Base-by-base conservation (phyloP, 2,888 invertebrate species). In the Drosophila pegasa region DNA sequence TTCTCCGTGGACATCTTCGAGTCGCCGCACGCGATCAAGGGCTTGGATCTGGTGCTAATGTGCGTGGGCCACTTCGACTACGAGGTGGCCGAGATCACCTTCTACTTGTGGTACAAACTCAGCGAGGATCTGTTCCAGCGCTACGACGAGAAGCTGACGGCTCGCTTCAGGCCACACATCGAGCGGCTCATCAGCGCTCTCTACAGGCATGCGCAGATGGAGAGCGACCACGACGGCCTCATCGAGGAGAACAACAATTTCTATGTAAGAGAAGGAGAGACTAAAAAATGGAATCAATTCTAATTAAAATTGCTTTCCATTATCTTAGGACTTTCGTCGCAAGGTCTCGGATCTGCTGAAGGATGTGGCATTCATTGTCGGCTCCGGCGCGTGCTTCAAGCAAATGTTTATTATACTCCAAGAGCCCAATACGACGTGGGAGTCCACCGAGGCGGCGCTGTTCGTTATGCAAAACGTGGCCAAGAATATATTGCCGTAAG, bases 31-130 rank as follows among this genome's bases (percentile, higher is more conserved):
- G 93, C 94, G 20, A 93, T 98, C 71, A 95, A 96, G 90, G 95
- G 97, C 3, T 93, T 99, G 68, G 98, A 99, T 91, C 93, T 98
- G 78, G 95, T 98, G 10, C 93, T 99, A 48, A 95, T 96, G 37
- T 98, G 99, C 92, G 97, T 98, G 10, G 98, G 98, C 0, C 98
- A 99, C 93, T 98, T 98, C 92, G 98, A 99, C 92, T 99, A 98
- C 93, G 98, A 99, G 94, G 98, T 98, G 84, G 95, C 95, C 33
- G 95, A 95, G 90, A 97, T 99, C 79, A 98, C 99, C 1, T 99
- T 99, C 91, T 97, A 98, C 92, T 94, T 99, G 65, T 99, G 99
- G 99, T 99, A 98, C 93, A 95, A 97, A 27, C 92, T 99, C 35
- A 98, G 99, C 5, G 99, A 99, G 92, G 96, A 97, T 87, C 93